phyloP scores from a whole-genome alignment of 1,140 invertebrate genomes.

The Galleria mellonella region DNA sequence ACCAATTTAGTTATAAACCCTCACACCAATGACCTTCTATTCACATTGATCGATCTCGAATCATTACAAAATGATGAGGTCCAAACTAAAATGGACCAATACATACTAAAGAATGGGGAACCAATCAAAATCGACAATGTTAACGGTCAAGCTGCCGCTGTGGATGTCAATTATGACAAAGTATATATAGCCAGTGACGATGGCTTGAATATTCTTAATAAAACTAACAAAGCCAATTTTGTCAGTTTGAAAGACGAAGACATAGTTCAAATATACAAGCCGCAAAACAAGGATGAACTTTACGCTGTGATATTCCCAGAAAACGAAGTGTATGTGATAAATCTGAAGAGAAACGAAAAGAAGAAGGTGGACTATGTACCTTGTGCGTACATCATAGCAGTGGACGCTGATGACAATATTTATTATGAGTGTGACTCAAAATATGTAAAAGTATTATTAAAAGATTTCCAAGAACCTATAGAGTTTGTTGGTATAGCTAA shows the following conservation, averaged over 20 bases:
- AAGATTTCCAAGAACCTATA: constrained; percentile 57
- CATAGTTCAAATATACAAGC: constrained; percentile 56
- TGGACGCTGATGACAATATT: constrained; percentile 49
- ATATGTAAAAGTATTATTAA: constrained; percentile 54
- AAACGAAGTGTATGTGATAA: constrained; percentile 44
- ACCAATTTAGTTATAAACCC: constrained; percentile 52
- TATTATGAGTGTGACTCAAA: constrained; percentile 64
- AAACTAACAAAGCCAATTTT: constrained; percentile 37
- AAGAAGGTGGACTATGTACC: constrained; percentile 43
- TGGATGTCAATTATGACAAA: constrained; percentile 43
- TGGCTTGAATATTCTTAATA: constrained; percentile 43
- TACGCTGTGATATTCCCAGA: constrained; percentile 54
- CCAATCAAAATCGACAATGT: constrained; percentile 53
- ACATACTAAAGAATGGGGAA: constrained; percentile 37
- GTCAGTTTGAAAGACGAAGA: constrained; percentile 50
- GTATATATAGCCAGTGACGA: constrained; percentile 55
- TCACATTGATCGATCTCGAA: constrained; percentile 57
- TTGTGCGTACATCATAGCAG: constrained; percentile 52
- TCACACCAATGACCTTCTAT: constrained; percentile 40
- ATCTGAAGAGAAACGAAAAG: constrained; percentile 49
- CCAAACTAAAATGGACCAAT: constrained; percentile 66
- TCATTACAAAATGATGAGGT: constrained; percentile 49
- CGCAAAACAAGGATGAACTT: constrained; percentile 31
- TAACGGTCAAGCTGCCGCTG: constrained; percentile 50
- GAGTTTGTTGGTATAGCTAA: constrained; percentile 59